Percentiles rank a stretch among this genome's conserved stretches.
These are phyloP conservation scores for Liopterus haemorrhoidalis DNA, from an alignment of 2,888 invertebrate genomes.

Conservation along the genomic window DNA sequence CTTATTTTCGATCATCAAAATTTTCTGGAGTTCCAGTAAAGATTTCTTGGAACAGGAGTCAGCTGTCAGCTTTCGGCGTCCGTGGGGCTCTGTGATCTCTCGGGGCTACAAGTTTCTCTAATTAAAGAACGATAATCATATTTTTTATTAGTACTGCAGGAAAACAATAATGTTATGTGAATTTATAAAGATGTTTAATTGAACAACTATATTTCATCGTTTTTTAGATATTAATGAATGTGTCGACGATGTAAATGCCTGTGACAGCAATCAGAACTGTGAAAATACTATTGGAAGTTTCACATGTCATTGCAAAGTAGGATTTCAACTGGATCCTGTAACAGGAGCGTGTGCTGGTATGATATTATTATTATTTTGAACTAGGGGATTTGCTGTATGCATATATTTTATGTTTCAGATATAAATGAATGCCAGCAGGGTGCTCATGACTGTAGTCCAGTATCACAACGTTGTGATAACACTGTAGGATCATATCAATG, in stretches of 20 bases:
- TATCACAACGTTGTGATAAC: constrained; percentile 78
- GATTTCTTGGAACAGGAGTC: too few relatives aligned
- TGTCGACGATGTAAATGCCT: constrained; percentile 48
- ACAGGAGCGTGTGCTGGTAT: constrained; percentile 60
- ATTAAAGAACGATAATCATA: too few relatives aligned
- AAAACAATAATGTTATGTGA: too few relatives aligned
- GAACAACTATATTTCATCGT: background rate
- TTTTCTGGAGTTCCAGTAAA: too few relatives aligned
- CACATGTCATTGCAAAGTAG: constrained; percentile 57
- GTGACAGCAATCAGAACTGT: constrained; percentile 61
- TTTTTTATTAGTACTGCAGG: too few relatives aligned
- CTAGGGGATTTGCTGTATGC: background rate
- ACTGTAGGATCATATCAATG: constrained; percentile 84
- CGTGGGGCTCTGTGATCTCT: too few relatives aligned
- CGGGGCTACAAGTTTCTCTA: too few relatives aligned
- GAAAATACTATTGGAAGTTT: constrained; percentile 65
- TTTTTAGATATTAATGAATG: constrained; percentile 65
- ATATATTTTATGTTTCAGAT: constrained; percentile 48
- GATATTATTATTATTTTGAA: constrained; percentile 25
- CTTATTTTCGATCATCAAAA: too few relatives aligned
- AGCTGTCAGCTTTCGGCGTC: too few relatives aligned
- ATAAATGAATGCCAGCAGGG: constrained; percentile 78
- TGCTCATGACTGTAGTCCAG: constrained; percentile 63
- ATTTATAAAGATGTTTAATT: background rate
- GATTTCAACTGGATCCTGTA: constrained; percentile 56